Conservation (phyloP, 64 coral and sea anemone species). For the Porites lutea region DNA sequence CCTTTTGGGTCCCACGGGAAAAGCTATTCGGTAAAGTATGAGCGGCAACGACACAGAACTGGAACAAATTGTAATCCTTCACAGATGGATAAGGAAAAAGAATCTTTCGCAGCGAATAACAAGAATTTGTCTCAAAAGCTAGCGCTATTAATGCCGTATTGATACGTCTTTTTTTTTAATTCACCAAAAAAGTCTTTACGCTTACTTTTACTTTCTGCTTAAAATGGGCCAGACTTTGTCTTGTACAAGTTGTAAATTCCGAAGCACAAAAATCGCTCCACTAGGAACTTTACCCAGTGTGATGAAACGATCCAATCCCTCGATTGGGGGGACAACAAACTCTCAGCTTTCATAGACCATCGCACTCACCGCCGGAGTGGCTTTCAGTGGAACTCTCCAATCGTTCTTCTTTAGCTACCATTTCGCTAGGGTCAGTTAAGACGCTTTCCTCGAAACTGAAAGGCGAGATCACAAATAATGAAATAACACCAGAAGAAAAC, state of each 20-base stretch:
- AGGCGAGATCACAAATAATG: neutral
- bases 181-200: neutral
- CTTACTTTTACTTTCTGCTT: neutral
- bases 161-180: neutral
- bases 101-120: neutral
- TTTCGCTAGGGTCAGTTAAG: neutral
- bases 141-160: conserved; percentile 3
- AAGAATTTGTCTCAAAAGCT: neutral
- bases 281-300: neutral
- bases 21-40: no score
- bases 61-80: no score
- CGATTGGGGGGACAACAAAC: neutral
- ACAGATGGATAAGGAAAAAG: no score
- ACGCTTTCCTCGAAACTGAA: neutral
- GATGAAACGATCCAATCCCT: neutral
- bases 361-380: neutral
- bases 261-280: neutral
- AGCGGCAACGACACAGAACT: no score
- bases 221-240: conserved; percentile 1
- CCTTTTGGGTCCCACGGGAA: no score
- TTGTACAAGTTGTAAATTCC: neutral
- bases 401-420: conserved; percentile 14
- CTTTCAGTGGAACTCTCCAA: neutral
- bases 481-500: neutral
- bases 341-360: neutral